A percentile compares a stretch with the other conserved stretches of the same genome.
phyloP scores from a whole-genome alignment of 2,113 vertebrate genomes.

The Parotia lawesii region DNA sequence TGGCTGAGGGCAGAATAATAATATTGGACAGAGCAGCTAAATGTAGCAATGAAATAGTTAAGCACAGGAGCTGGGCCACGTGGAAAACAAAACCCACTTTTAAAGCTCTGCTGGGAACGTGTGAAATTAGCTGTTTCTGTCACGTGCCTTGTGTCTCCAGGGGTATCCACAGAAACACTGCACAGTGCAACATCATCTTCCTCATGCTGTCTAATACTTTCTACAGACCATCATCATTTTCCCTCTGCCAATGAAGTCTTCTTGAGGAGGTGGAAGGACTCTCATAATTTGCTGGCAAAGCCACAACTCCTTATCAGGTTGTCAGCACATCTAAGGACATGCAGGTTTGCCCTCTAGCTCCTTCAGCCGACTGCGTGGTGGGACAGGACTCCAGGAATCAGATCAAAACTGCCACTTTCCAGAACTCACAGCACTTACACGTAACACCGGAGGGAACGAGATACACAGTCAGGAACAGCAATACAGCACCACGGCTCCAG shows the following conservation, averaged over 20 bases:
- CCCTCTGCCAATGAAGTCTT: not conserved
- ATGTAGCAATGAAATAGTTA: not conserved
- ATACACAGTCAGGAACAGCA: not conserved
- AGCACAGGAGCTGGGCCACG: not conserved
- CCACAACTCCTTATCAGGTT: not conserved
- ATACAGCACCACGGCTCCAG: accelerated
- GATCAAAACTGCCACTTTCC: not conserved
- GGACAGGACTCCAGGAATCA: not conserved
- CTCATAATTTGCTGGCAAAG: not conserved
- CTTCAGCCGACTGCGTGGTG: accelerated
- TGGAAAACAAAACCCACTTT: not conserved
- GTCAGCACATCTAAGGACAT: not conserved
- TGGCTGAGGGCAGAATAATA: not conserved
- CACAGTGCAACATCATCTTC: not conserved
- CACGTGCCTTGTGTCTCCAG: not conserved
- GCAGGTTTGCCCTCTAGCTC: not conserved
- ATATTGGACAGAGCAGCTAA: not conserved
- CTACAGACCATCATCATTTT: not conserved
- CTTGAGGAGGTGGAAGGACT: not conserved
- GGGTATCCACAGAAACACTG: not conserved
- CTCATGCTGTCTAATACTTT: not conserved
- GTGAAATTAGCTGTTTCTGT: not conserved
- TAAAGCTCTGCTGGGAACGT: not conserved
- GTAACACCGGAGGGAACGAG: accelerated
- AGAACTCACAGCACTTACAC: not conserved